Conservation (phyloP, 2,797 vertebrate species). For the Crypturellus tataupa region DNA sequence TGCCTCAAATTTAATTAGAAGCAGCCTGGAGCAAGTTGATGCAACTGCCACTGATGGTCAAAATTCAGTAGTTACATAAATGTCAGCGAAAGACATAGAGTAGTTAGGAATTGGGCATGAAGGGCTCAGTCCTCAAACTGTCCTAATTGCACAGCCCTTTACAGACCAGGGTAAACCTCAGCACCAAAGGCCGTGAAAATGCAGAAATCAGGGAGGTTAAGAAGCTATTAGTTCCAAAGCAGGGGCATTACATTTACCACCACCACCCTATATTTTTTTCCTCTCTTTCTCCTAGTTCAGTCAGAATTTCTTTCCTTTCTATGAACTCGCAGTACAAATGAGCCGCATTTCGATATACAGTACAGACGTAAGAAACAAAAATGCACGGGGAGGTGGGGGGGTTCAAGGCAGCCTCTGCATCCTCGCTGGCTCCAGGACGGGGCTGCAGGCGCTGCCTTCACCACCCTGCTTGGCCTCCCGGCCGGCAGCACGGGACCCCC, state of each 20-base stretch:
- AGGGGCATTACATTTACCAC: not conserved
- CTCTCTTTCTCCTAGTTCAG: not conserved
- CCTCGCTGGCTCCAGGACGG: not conserved
- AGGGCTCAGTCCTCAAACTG: not conserved
- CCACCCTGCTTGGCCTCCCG: fast-evolving
- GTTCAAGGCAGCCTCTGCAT: not conserved
- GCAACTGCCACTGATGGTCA: not conserved
- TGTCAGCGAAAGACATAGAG: conserved; percentile 18
- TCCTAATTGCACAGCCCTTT: not conserved
- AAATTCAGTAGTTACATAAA: conserved; percentile 47
- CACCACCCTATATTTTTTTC: not conserved
- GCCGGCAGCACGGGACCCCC: fast-evolving
- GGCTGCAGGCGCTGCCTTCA: not conserved
- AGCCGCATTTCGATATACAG: not conserved
- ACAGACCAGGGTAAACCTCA: not conserved
- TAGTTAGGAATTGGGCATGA: not conserved
- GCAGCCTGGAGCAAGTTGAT: not conserved
- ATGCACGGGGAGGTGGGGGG: not conserved
- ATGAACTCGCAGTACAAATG: not conserved
- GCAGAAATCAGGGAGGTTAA: not conserved
- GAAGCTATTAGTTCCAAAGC: not conserved
- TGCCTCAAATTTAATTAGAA: conserved; percentile 27
- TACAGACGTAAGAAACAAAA: not conserved
- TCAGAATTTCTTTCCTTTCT: not conserved
- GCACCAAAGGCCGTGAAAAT: not conserved